Percentiles rank a stretch among this genome's conserved stretches.
Evolutionary conservation across 2,113 vertebrate genomes (phyloP).

Genomic region (Aphelocoma coerulescens): DNA sequence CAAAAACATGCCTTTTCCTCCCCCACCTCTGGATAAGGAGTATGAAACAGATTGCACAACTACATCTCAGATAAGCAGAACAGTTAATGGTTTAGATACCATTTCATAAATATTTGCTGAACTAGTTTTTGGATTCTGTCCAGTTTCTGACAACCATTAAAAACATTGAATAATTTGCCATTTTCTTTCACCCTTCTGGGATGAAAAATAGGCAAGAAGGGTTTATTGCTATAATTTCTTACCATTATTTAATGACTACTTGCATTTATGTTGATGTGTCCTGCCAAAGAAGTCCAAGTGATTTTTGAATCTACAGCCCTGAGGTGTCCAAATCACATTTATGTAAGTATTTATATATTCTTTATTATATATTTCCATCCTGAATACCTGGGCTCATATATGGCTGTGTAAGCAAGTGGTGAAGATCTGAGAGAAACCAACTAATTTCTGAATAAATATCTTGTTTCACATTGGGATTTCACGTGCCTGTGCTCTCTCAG

Average conservation of each 20-base stretch:
- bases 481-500: rapidly evolving
- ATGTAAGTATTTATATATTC: neutral
- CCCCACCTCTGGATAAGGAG: slow-evolving; percentile 2
- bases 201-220: neutral
- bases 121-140: slow-evolving; percentile 19
- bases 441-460: neutral
- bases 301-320: neutral
- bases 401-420: neutral
- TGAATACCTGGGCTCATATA: neutral
- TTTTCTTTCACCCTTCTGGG: neutral
- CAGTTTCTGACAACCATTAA: slow-evolving; percentile 37
- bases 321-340: neutral
- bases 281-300: neutral
- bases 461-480: neutral
- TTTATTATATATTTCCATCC: neutral
- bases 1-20: neutral
- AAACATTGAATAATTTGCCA: slow-evolving; percentile 19
- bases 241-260: neutral
- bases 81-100: slow-evolving; percentile 38
- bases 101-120: slow-evolving; percentile 60
- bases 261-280: neutral
- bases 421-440: neutral
- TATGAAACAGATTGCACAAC: slow-evolving; percentile 27
- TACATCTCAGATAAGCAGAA: slow-evolving; percentile 28
- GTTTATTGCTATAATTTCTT: neutral